Percentiles rank a stretch among this genome's conserved stretches.
Evolutionary conservation across 2,888 invertebrate species (phyloP).

Genomic region (Laspeyria flexula): DNA sequence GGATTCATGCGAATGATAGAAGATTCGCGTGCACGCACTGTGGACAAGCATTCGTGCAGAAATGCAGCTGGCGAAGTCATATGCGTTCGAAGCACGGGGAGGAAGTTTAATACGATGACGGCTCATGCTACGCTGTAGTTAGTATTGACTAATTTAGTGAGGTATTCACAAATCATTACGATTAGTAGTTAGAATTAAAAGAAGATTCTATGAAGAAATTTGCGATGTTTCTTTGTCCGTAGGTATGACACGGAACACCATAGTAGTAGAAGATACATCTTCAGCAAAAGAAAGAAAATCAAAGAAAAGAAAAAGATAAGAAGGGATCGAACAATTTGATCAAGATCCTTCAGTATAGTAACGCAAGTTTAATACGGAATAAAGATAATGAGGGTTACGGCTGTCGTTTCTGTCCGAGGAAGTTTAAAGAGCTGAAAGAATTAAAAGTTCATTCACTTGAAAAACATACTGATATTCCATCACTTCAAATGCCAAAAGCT

Average conservation of each 20-base stretch:
- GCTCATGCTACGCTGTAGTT: too few species aligned
- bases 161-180: too few species aligned
- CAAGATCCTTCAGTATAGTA: slow-evolving; percentile 45
- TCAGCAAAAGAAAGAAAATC: background rate
- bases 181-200: slow-evolving; percentile 1
- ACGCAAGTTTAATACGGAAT: slow-evolving; percentile 46
- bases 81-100: too few species aligned
- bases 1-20: slow-evolving; percentile 47
- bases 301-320: slow-evolving; percentile 17
- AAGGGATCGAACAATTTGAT: slow-evolving; percentile 29
- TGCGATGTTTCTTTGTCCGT: slow-evolving; percentile 38
- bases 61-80: too few species aligned
- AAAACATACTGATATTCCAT: slow-evolving; percentile 41
- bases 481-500: slow-evolving; percentile 39
- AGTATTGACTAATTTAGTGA: too few species aligned
- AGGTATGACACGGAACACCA: slow-evolving; percentile 34
- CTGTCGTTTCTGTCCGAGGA: slow-evolving; percentile 51
- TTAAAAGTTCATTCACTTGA: slow-evolving; percentile 50
- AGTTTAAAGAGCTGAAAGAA: slow-evolving; percentile 40
- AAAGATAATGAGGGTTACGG: slow-evolving; percentile 42
- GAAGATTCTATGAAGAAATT: slow-evolving; percentile 9
- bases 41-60: too few species aligned
- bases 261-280: slow-evolving; percentile 28
- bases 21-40: too few species aligned
- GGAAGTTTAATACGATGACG: too few species aligned